Evolutionary conservation across 2,888 invertebrate species (phyloP), one percentile per base, ranked within the genome.

Genomic region (Eilema sororculum): DNA sequence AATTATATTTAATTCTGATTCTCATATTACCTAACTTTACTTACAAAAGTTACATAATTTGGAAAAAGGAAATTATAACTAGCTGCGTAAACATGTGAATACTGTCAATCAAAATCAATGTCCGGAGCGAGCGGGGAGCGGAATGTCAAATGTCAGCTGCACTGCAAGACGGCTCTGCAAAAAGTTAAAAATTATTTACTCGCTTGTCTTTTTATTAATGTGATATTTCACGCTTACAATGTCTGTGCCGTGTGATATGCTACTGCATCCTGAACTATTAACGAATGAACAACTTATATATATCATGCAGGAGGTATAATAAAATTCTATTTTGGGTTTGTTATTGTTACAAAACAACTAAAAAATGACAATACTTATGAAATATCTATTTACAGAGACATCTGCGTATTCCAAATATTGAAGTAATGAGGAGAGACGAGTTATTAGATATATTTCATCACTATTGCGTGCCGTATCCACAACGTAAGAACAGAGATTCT

Each of bases 241-340:
- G 93, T 90, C 91, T 74, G 82, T 93, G 56, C 85, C 94, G 20
- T 90, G 86, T 85, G 93, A 94, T 76, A 89, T 93, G 91, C 86
- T 95, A 76, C 81, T 95, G 68, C 94, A 95, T 77, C 95, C 95
- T 20, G 95, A 95, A 80, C 85, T 95, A 56, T 83, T 95, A 68
- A 89, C 87, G 68, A 94, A 93, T 78, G 90, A 93, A 63, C 94
- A 93, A 78, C 82, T 95, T 73, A 85, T 91, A 68, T 81, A 82
- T 68, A 89, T 95, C 64, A 92, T 95, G 73, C 86, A 87, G 81
- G 90, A 95, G 92, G 95, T 95, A 84, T 58, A 65, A 28, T 8
- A 30, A 60, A 60, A 28, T n/a, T 41, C 59, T 20, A 67, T 58
- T 61, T 28, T n/a, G 20, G n/a, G 9, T 41, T 71, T 73, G 67